Evolutionary conservation across 92 coral and sea anemone species (phyloP), one percentile per base, ranked within the genome.

Genomic region (Siderastrea siderea): DNA sequence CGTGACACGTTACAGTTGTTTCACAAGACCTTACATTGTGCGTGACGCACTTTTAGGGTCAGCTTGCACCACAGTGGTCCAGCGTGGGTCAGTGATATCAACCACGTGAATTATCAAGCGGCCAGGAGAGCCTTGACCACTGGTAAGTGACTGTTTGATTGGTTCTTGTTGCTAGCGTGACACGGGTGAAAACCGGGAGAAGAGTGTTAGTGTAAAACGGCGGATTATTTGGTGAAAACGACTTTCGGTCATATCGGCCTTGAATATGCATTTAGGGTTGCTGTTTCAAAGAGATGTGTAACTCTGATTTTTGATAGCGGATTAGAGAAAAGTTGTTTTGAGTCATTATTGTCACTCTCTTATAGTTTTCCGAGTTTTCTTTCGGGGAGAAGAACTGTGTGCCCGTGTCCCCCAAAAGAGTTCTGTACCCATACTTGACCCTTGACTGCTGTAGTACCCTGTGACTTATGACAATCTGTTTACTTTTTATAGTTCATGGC

Each of bases 71-170:
- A 94, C 71, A 90, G 95, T n/a, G 97, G 92, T 55, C 73, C 74
- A 17, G 92, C 95, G 1, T 94, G 97, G 97, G 89, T 92, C 86
- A 92, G 97, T 77, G 94, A 94, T 62, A 79, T 74, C 58, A 82
- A 79, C 52, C 93, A 93, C 64, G 90, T 83, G 7, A 93, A 95
- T 75, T 90, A 91, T 76, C 71, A 89, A 76, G 97, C 97, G 47
- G 97, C 95, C 46, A 75, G 88, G 43, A 86, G 83, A 5, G 97
- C 97, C 44, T 86, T 88, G 60, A 92, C 82, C 64, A 90, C 89
- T 70, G 97, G 97, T 94, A 79, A 65, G 84, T 74, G n/a, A 15
- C 60, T 63, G 4, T 47, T 78, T 16, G 1, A 7, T 49, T 67
- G 3, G 17, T 49, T 44, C 5, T 55, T 76, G 46, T 52, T 12